Evolutionary conservation across 2,113 vertebrate species (phyloP), one percentile per base, ranked within the genome.

Genomic region (Trichechus manatus): DNA sequence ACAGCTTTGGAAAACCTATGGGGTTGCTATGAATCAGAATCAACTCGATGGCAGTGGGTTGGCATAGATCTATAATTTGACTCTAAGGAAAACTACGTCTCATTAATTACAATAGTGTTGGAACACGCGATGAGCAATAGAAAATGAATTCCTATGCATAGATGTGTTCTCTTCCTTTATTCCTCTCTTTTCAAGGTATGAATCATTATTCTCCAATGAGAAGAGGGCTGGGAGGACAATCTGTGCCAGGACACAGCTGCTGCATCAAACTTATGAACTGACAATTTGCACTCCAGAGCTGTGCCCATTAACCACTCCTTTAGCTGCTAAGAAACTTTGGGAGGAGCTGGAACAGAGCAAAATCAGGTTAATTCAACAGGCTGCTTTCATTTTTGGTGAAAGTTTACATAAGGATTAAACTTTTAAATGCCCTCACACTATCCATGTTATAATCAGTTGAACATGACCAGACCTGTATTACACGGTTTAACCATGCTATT

Each of bases 141-240:
- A 59, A 70, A 95, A 72, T 66, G 22, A 95, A 90, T 82, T 81
- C 39, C 63, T 77, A 50, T 9, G 59, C 36, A 70, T 17, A 93
- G 42, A 77, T 63, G 7, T 33, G 13, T n/a, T 61, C 27, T 53
- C 88, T 90, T 89, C 4, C 44, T 96, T 93, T 83, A 53, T 25
- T 95, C 14, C 39, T 56, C 39, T 56, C 66, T 79, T 86, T 93
- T 53, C 29, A 91, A 86, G 25, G 36, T 63, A 56, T 93, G 93
- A 97, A 68, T 95, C 93, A 94, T 82, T 87, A 77, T 72, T 93
- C 39, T 25, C 47, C 87, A 31, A n/a, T n/a, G 22, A 93, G 56
- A 39, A 84, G 6, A 91, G 6, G 5, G 17, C 77, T 75, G 68
- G 86, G 74, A 92, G 68, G 89, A 74, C 84, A 81, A 63, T 20